Evolutionary conservation across 2,113 vertebrate genomes (phyloP).

Genomic region (Campylomormyrus tamandua): DNA sequence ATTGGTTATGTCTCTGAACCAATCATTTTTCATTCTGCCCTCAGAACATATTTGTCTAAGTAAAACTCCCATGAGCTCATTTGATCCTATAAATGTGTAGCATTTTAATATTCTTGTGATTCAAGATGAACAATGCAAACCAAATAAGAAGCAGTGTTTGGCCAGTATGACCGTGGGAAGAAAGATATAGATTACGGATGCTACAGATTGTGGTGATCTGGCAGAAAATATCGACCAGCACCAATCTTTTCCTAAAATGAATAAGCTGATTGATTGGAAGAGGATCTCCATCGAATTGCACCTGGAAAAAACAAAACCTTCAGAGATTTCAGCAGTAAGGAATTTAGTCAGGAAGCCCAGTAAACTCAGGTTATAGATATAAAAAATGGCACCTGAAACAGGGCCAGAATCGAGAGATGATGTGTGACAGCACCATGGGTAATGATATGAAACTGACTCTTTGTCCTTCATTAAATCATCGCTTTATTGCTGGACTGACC

Average conservation of each 20-base stretch:
- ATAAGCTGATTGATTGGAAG: neutral
- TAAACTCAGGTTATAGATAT: neutral
- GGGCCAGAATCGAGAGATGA: neutral
- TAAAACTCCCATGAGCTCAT: neutral
- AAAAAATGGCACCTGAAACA: neutral
- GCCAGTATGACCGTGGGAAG: neutral
- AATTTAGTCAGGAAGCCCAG: neutral
- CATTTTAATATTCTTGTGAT: neutral
- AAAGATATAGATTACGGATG: neutral
- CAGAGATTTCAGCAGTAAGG: neutral
- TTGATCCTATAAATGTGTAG: neutral
- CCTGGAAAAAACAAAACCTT: neutral
- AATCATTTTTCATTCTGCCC: too few species aligned
- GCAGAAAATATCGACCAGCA: neutral
- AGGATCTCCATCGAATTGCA: neutral
- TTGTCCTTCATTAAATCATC: neutral
- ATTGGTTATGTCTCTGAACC: too few species aligned
- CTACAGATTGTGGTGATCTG: neutral
- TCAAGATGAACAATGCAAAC: neutral
- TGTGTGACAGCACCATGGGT: too few species aligned
- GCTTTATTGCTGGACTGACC: neutral
- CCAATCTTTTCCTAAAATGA: neutral
- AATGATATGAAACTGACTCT: neutral
- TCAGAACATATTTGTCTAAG: neutral
- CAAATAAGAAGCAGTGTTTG: neutral